Percentiles rank a stretch among this genome's conserved stretches.
These are phyloP conservation scores for Sebastes diploproa DNA, from an alignment of 2,797 vertebrate species.

Conservation along the genomic window DNA sequence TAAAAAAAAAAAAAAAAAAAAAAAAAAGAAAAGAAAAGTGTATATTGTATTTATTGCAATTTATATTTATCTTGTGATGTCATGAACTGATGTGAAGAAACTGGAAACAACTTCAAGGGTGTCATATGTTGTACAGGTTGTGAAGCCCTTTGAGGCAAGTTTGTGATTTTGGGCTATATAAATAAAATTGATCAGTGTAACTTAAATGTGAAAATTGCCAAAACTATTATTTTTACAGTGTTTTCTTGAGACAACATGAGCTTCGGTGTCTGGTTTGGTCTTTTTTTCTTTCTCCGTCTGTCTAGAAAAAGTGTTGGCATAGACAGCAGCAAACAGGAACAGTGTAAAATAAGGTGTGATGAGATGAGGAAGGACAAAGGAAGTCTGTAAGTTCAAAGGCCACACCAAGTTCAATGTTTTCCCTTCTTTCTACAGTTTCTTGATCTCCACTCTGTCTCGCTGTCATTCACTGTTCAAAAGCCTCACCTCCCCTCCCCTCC, in stretches of 20 bases:
- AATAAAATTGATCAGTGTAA: background rate
- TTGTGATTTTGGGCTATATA: background rate
- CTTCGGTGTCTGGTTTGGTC: background rate
- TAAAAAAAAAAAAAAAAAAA: fast-evolving
- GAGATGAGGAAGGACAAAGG: constrained; percentile 24
- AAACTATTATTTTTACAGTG: background rate
- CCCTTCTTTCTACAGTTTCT: constrained; percentile 3
- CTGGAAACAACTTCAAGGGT: too few relatives aligned
- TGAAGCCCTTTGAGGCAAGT: background rate
- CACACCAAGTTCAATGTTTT: constrained; percentile 32
- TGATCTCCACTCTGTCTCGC: background rate
- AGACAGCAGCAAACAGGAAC: background rate
- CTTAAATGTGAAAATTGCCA: background rate
- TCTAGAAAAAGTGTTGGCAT: constrained; percentile 18
- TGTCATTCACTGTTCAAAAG: constrained; percentile 24
- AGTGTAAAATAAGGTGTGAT: constrained; percentile 4
- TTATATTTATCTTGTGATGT: too few relatives aligned
- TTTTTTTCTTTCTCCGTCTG: constrained; percentile 7
- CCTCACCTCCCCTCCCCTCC: background rate
- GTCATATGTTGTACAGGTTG: too few relatives aligned
- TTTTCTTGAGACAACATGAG: constrained; percentile 2
- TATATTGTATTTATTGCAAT: too few relatives aligned
- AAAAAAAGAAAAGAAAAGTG: too few relatives aligned
- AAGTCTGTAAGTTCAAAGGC: constrained; percentile 26
- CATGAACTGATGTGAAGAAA: too few relatives aligned